A percentile compares a stretch with the other conserved stretches of the same genome.
Conservation (phyloP, 1,140 invertebrate genomes). For the Anthonomus grandis region DNA sequence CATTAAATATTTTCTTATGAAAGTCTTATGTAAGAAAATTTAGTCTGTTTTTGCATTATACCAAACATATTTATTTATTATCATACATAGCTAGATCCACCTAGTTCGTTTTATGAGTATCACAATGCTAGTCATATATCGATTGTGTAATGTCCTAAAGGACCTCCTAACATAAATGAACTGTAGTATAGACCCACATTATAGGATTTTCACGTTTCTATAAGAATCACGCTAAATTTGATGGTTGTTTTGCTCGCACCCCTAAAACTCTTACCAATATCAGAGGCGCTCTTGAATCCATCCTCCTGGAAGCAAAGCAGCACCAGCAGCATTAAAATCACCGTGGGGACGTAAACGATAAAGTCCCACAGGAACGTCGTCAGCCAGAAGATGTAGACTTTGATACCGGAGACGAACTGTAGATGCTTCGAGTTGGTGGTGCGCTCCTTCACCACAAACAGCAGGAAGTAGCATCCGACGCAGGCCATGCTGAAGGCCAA, state of each 20-base stretch:
- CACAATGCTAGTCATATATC: too few species aligned
- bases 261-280: conserved; percentile 50
- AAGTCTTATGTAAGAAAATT: too few species aligned
- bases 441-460: conserved; percentile 65
- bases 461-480: conserved; percentile 69
- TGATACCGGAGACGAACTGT: conserved; percentile 73
- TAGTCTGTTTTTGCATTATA: too few species aligned
- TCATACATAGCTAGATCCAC: too few species aligned
- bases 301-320: conserved; percentile 58
- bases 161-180: too few species aligned
- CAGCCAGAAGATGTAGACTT: conserved; percentile 67
- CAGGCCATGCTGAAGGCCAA: conserved; percentile 67
- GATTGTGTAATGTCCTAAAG: too few species aligned
- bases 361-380: conserved; percentile 71
- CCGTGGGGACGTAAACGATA: conserved; percentile 59
- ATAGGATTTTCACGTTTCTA: too few species aligned
- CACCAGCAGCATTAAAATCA: conserved; percentile 52
- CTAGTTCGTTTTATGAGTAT: too few species aligned
- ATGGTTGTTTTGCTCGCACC: too few species aligned
- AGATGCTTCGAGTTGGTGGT: conserved; percentile 61
- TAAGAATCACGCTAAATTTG: too few species aligned
- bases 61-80: too few species aligned
- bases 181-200: too few species aligned
- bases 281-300: conserved; percentile 51
- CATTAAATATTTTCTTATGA: background rate